These are phyloP conservation scores for Tigriopus japonicus DNA, from an alignment of 1,140 invertebrate genomes.

Conservation along the genomic window DNA sequence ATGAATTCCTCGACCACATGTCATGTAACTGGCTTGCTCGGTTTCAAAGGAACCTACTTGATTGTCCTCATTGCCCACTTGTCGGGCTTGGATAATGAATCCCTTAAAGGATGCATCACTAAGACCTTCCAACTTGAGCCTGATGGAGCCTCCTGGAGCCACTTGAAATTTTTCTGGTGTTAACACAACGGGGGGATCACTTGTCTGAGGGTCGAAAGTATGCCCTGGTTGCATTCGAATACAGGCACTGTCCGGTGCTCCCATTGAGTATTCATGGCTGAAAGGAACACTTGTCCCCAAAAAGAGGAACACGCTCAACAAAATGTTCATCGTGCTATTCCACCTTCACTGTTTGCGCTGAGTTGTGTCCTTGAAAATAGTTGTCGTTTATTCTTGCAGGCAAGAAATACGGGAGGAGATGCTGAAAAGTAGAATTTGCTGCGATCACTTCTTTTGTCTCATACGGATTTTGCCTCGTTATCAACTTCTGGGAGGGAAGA, in stretches of 20 bases:
- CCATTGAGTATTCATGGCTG: not conserved
- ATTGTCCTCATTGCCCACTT: not conserved
- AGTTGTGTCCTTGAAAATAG: no score
- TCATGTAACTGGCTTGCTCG: constrained; percentile 4
- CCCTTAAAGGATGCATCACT: not conserved
- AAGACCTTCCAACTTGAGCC: not conserved
- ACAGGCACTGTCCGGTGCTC: not conserved
- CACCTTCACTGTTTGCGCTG: no score
- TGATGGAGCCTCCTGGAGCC: not conserved
- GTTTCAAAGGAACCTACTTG: not conserved
- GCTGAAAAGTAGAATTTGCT: no score
- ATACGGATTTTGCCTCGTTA: no score
- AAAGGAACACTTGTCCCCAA: not conserved
- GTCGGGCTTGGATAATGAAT: not conserved
- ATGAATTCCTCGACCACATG: constrained; percentile 9
- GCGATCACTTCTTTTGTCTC: no score
- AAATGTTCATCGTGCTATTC: no score
- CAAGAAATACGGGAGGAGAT: no score
- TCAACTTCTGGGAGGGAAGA: no score
- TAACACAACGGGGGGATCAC: not conserved
- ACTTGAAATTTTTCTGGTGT: not conserved
- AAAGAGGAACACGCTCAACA: no score
- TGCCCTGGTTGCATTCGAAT: not conserved
- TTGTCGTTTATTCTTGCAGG: no score
- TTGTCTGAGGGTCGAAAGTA: not conserved